Percentiles rank a stretch among this genome's conserved stretches.
phyloP scores from a whole-genome alignment of 2,797 vertebrate species.

The Chromobotia macracanthus region DNA sequence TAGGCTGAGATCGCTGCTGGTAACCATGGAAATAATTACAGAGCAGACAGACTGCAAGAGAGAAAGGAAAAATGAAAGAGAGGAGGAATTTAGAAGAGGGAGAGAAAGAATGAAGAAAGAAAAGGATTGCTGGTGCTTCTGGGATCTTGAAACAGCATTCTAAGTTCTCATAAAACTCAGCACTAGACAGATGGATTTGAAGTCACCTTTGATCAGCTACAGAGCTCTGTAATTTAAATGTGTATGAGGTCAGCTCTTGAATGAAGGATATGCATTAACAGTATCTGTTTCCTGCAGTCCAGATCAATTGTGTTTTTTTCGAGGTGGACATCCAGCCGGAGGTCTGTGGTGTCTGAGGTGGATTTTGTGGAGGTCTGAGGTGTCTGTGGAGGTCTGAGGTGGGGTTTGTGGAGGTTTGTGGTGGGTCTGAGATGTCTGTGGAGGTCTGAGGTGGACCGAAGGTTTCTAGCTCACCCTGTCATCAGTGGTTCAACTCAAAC shows the following conservation, averaged over 20 bases:
- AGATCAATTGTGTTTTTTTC: background rate
- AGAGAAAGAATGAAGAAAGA: conserved; percentile 41
- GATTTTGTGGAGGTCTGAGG: no score
- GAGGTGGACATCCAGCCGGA: background rate
- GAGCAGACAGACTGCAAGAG: conserved; percentile 73
- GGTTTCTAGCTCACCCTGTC: conserved; percentile 4
- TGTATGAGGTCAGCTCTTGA: background rate
- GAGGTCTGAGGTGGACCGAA: background rate
- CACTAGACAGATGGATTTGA: background rate
- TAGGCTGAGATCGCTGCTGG: conserved; percentile 79
- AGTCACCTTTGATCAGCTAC: background rate
- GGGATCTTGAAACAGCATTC: conserved; percentile 19
- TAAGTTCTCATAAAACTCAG: conserved; percentile 7
- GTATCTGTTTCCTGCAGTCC: background rate
- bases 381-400: no score
- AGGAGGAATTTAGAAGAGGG: conserved; percentile 47
- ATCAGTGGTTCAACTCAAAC: conserved; percentile 6
- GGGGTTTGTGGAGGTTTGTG: no score
- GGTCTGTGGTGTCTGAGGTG: background rate
- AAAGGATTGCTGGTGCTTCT: conserved; percentile 13
- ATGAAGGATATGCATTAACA: background rate
- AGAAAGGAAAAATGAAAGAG: conserved; percentile 59
- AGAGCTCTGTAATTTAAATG: conserved; percentile 11
- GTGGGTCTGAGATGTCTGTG: background rate
- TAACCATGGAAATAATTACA: conserved; percentile 87